Conservation (phyloP, 1,140 invertebrate genomes). For the Notospermus geniculatus region DNA sequence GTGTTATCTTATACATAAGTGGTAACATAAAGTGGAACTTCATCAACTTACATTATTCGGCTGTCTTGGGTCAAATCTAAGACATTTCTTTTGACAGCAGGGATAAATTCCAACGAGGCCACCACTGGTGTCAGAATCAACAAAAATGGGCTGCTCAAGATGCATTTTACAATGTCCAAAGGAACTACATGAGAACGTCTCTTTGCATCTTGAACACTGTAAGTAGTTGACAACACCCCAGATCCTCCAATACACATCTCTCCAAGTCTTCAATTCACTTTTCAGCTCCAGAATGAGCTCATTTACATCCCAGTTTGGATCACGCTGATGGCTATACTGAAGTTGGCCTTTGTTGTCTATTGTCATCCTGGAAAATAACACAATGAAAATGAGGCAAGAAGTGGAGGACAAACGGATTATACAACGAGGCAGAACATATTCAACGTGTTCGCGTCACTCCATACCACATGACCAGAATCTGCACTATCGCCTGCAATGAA, state of each 20-base stretch:
- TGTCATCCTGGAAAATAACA: constrained; percentile 37
- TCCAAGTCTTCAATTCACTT: constrained; percentile 77
- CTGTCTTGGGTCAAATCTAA: constrained; percentile 68
- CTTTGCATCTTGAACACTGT: constrained; percentile 44
- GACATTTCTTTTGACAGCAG: constrained; percentile 80
- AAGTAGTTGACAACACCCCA: constrained; percentile 66
- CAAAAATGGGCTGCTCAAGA: constrained; percentile 38
- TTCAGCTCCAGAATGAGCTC: constrained; percentile 75
- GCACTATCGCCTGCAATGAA: too few species aligned
- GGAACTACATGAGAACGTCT: constrained; percentile 45
- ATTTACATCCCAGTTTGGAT: constrained; percentile 77
- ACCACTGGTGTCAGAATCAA: constrained; percentile 10
- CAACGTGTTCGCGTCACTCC: too few species aligned
- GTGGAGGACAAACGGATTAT: too few species aligned
- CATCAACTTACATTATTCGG: constrained; percentile 46
- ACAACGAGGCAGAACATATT: too few species aligned
- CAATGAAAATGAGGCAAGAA: neutral
- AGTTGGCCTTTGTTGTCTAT: constrained; percentile 40
- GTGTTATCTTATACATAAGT: too few species aligned
- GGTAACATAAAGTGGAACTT: too few species aligned
- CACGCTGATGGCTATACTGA: constrained; percentile 58
- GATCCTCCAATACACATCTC: constrained; percentile 87
- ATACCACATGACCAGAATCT: too few species aligned
- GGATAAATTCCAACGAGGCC: constrained; percentile 65
- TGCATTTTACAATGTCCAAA: constrained; percentile 51